A percentile compares a stretch with the other conserved stretches of the same genome.
Evolutionary conservation across 2,797 vertebrate species (phyloP).

Genomic region (Anas capensis): DNA sequence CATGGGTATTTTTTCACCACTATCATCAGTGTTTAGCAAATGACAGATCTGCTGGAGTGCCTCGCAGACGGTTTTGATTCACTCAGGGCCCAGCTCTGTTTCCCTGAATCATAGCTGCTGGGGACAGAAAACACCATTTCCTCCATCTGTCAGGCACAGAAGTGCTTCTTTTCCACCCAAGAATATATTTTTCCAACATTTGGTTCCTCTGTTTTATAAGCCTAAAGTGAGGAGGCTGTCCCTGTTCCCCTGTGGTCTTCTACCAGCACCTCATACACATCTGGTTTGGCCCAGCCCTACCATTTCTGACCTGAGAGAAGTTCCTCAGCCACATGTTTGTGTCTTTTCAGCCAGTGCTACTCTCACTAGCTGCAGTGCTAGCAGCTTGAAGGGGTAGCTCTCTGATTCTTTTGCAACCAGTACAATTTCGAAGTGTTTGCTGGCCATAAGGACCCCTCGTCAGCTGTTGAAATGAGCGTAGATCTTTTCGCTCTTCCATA

Average conservation of each 20-base stretch:
- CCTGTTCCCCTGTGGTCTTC: neutral
- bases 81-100: neutral
- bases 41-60: slow-evolving; percentile 44
- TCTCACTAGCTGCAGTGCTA: neutral
- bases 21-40: slow-evolving; percentile 35
- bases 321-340: neutral
- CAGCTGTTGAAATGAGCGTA: neutral
- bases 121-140: slow-evolving; percentile 16
- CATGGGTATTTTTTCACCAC: slow-evolving; percentile 52
- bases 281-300: neutral
- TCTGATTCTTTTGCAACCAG: neutral
- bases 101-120: neutral
- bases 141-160: neutral
- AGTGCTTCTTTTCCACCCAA: neutral
- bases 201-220: slow-evolving; percentile 10
- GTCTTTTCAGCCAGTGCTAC: neutral
- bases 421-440: neutral
- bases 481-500: neutral
- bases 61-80: slow-evolving; percentile 19
- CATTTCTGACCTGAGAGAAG: neutral
- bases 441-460: neutral
- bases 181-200: neutral
- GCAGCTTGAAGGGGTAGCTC: neutral
- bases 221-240: neutral
- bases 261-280: neutral